These are phyloP conservation scores for Fundulus diaphanus DNA, from an alignment of 2,797 vertebrate genomes.

Conservation along the genomic window DNA sequence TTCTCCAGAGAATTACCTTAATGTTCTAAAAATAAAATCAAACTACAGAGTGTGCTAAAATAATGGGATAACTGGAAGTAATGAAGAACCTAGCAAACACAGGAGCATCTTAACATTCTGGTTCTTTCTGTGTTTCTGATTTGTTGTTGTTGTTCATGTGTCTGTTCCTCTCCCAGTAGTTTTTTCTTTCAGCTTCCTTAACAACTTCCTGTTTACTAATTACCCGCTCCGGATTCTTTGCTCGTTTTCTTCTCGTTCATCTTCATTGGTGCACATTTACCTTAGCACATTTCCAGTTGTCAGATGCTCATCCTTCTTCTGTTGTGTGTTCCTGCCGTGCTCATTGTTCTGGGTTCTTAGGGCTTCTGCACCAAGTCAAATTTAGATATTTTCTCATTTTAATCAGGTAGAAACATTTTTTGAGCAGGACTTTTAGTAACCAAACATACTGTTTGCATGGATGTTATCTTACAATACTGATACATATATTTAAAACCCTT, in stretches of 20 bases:
- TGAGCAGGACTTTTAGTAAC: background rate
- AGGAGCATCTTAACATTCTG: background rate
- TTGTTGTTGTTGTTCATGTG: background rate
- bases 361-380: background rate
- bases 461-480: background rate
- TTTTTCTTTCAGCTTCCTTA: background rate
- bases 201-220: conserved; percentile 1
- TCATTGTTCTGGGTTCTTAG: background rate
- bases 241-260: background rate
- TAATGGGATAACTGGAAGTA: background rate
- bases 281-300: background rate
- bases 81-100: background rate
- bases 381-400: background rate
- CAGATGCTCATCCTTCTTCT: background rate
- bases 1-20: background rate
- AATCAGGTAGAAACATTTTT: background rate
- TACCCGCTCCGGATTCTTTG: background rate
- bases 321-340: background rate
- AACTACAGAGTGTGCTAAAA: background rate
- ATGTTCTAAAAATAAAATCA: background rate
- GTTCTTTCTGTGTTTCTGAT: background rate
- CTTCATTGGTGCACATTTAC: too few relatives aligned
- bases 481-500: background rate
- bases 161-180: background rate
- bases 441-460: background rate